Conservation (phyloP, 2,888 invertebrate genomes). For the Epistrophe eligans region DNA sequence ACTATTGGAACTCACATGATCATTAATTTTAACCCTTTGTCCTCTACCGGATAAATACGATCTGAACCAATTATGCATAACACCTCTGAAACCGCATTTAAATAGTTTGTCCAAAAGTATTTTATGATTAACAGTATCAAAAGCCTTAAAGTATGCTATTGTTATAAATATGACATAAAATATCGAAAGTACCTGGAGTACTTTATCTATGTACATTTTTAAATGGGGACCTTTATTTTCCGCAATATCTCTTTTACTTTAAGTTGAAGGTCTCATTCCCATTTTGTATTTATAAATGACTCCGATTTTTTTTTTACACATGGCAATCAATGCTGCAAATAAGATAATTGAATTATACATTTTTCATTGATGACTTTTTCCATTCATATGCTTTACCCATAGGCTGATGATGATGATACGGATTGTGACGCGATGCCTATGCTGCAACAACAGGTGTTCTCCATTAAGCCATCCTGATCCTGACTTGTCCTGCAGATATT, state of each 20-base stretch:
- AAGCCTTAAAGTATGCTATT: no score
- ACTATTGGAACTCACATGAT: no score
- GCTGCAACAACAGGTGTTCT: conserved; percentile 70
- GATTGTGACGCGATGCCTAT: neutral
- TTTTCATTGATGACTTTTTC: conserved; percentile 74
- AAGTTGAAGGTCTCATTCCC: conserved; percentile 12
- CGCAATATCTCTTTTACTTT: neutral
- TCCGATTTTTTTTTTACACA: conserved; percentile 11
- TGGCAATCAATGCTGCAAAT: conserved; percentile 58
- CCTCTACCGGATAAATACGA: no score
- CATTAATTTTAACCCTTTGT: no score
- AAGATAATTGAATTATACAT: conserved; percentile 76
- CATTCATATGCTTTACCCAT: conserved; percentile 17
- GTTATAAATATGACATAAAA: no score
- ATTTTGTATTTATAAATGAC: conserved; percentile 12
- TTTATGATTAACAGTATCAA: no score
- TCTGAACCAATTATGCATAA: no score
- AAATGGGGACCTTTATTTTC: no score
- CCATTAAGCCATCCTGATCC: conserved; percentile 49
- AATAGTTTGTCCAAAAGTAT: no score
- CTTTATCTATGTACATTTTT: no score
- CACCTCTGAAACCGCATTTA: no score
- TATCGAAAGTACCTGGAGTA: no score
- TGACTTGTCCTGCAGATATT: conserved; percentile 42
- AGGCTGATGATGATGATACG: conserved; percentile 18